These are phyloP conservation scores for Cheilosia impressa DNA, from an alignment of 2,888 invertebrate genomes.

Conservation along the genomic window DNA sequence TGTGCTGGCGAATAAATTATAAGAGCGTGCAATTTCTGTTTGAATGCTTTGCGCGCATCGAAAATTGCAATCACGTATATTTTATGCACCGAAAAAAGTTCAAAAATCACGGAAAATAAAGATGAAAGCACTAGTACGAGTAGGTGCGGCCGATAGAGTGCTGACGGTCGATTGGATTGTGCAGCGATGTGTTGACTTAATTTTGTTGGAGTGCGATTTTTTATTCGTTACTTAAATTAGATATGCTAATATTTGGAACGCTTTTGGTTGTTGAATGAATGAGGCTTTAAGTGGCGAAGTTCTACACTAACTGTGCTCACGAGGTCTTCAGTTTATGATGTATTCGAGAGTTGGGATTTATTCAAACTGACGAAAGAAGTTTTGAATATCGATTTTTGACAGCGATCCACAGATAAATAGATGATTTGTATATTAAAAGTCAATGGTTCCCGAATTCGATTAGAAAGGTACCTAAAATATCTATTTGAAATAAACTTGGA, in stretches of 20 bases:
- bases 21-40: conserved; percentile 58
- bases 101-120: conserved; percentile 35
- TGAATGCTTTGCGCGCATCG: conserved; percentile 42
- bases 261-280: no score
- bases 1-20: conserved; percentile 58
- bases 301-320: no score
- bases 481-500: no score
- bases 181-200: not conserved
- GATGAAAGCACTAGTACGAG: conserved; percentile 22
- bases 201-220: not conserved
- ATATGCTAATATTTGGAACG: not conserved
- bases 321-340: no score
- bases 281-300: no score
- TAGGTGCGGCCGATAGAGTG: conserved; percentile 13
- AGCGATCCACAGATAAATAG: no score
- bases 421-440: no score
- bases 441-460: no score
- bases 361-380: no score
- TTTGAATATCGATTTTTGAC: no score
- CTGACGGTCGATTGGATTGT: conserved; percentile 43
- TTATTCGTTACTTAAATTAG: not conserved
- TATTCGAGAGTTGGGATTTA: no score
- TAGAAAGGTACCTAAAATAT: no score
- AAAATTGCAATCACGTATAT: conserved; percentile 66
- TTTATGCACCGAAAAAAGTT: conserved; percentile 26